These are phyloP conservation scores for Delichon dasypus DNA, from an alignment of 2,797 vertebrate genomes.

Conservation along the genomic window DNA sequence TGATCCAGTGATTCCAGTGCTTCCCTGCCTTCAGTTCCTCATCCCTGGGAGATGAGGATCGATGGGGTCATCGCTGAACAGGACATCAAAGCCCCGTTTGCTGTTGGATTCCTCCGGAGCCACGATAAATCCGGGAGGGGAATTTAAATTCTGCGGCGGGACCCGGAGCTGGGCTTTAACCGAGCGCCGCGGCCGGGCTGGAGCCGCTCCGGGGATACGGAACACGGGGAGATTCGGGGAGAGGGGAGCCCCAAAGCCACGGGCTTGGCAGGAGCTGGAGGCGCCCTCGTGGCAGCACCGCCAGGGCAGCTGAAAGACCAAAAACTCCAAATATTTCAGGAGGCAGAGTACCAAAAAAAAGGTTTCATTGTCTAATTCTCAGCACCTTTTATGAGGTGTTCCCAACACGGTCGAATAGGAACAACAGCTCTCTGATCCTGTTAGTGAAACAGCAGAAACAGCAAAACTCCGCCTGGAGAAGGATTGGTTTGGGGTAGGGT, in stretches of 20 bases:
- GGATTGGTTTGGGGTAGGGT: no score
- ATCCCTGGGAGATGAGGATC: slow-evolving; percentile 17
- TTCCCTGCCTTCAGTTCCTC: background rate
- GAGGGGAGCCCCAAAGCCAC: background rate
- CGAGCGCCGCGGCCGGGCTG: background rate
- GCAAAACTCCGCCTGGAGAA: no score
- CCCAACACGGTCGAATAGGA: no score
- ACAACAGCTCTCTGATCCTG: no score
- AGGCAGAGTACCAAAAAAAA: no score
- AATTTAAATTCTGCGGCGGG: background rate
- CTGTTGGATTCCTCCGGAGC: slow-evolving; percentile 7
- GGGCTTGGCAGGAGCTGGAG: accelerated
- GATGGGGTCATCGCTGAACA: slow-evolving; percentile 39
- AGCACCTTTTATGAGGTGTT: no score
- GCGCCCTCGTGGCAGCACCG: no score
- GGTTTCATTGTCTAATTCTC: no score
- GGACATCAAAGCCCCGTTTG: slow-evolving; percentile 23
- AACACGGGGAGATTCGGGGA: background rate
- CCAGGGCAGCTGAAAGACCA: no score
- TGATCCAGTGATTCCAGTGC: background rate
- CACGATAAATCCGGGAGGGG: slow-evolving; percentile 29
- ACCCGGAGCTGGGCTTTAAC: background rate
- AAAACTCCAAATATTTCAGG: no score
- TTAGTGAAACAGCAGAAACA: no score
- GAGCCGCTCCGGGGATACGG: background rate